Evolutionary conservation across 2,797 vertebrate species (phyloP), one percentile per base, ranked within the genome.

Genomic region (Merluccius polli): DNA sequence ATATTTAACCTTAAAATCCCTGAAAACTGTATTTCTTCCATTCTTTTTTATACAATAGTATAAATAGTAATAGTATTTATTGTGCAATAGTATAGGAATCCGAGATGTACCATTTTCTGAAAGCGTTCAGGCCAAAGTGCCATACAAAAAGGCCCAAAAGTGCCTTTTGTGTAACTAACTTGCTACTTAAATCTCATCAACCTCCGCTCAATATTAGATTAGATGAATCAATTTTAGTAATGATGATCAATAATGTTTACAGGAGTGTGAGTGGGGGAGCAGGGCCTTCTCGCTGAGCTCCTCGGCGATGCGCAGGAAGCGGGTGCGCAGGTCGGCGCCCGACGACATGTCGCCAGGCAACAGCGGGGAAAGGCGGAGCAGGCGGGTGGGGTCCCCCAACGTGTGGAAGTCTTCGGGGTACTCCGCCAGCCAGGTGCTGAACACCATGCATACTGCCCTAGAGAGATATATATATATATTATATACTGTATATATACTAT

Each of bases 401-500:
- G 84, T 81, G 74, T 29, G 81, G 71, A 98, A 97, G 88, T 98
- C 96, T 73, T 96, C 94, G 0, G 95, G 95, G 85, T 95, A 95
- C 86, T 95, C 94, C 0, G 93, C 90, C 85, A 97, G 88, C 96
- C 96, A 97, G 2, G 90, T 93, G 81, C 91, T 94, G 79, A 97
- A 95, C 70, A 97, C 93, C 0, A 92, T 94, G 12, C 93, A 93
- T 87, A 95, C 93, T 0, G 94, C 93, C 82, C 96, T 97, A 89
- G n/a, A 65, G n/a, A 63, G 52, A 65, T 9, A 27, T 24, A 63
- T 21, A 52, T n/a, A 21, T 1, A 52, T 3, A 21, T 21, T 59
- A 59, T 59, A 24, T 59, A 59, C 52, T 59, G 52, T 48, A 48
- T 5, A 48, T 48, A 12, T 21, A 18, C 44, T 48, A 18, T 18